These are phyloP conservation scores for Hirtodrosophila confusa DNA, from an alignment of 2,888 invertebrate species.

Conservation along the genomic window DNA sequence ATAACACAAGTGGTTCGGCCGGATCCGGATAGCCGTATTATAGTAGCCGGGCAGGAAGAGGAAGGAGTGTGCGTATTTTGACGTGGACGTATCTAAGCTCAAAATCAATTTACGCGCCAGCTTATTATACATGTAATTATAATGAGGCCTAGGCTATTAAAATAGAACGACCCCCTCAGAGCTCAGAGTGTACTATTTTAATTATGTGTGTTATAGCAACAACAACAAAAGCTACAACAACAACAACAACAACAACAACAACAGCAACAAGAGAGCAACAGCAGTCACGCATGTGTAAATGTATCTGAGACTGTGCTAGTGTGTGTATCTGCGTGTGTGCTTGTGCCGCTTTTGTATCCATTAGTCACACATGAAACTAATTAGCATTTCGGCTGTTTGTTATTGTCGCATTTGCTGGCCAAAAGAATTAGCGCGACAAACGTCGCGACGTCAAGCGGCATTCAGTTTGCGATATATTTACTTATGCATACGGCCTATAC, in stretches of 20 bases:
- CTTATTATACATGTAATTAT: constrained; percentile 68
- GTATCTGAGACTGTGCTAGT: constrained; percentile 34
- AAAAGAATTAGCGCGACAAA: constrained; percentile 76
- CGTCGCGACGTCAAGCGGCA: constrained; percentile 75
- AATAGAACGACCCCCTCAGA: constrained; percentile 64
- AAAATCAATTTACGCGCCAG: constrained; percentile 67
- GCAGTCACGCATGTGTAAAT: constrained; percentile 61
- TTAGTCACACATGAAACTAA: constrained; percentile 81
- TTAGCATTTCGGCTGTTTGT: constrained; percentile 80
- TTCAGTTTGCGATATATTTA: constrained; percentile 65
- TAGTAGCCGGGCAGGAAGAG: neutral
- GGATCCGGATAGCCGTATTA: constrained; percentile 41
- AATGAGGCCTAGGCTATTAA: constrained; percentile 67
- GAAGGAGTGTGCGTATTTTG: constrained; percentile 26
- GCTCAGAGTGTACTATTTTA: constrained; percentile 72
- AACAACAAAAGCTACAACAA: constrained; percentile 31
- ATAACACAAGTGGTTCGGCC: constrained; percentile 45
- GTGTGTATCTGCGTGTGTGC: constrained; percentile 32
- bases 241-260: constrained; percentile 16
- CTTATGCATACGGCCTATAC: constrained; percentile 39
- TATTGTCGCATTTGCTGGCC: constrained; percentile 80
- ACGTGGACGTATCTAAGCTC: constrained; percentile 47
- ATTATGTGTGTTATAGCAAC: constrained; percentile 72
- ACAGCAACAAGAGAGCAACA: constrained; percentile 37
- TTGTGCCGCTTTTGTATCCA: constrained; percentile 75